Percentiles rank a stretch among this genome's conserved stretches.
Evolutionary conservation across 2,113 vertebrate genomes (phyloP).

Genomic region (Aix galericulata): DNA sequence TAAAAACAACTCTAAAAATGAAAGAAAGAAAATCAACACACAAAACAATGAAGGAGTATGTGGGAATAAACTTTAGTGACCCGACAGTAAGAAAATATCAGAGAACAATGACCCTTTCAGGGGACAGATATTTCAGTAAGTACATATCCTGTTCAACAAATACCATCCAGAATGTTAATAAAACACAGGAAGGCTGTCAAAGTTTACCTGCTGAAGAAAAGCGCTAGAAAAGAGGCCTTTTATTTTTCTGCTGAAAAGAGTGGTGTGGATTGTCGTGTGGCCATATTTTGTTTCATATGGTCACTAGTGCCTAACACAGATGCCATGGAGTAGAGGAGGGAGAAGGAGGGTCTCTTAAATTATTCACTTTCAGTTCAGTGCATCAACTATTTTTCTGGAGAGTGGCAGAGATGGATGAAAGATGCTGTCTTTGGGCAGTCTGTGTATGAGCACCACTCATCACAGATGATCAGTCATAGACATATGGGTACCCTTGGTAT

Average conservation of each 20-base stretch:
- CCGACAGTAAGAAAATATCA: constrained; percentile 38
- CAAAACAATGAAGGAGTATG: not conserved
- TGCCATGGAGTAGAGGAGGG: not conserved
- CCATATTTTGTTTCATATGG: not conserved
- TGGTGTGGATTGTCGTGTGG: not conserved
- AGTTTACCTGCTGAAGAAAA: not conserved
- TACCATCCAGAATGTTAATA: not conserved
- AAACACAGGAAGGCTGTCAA: constrained; percentile 33
- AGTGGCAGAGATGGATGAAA: not conserved
- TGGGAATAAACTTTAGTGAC: constrained; percentile 39
- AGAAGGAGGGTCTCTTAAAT: not conserved
- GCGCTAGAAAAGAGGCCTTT: not conserved
- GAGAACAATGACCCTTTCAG: constrained; percentile 61
- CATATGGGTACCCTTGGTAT: not conserved
- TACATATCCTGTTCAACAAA: constrained; percentile 43
- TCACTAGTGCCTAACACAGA: not conserved
- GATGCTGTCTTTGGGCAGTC: not conserved
- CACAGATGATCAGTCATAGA: not conserved
- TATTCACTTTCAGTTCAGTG: not conserved
- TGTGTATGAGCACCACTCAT: not conserved
- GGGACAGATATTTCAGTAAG: constrained; percentile 33
- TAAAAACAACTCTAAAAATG: not conserved
- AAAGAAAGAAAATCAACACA: not conserved
- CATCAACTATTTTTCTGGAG: not conserved
- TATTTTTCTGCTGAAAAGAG: not conserved